These are phyloP conservation scores for Gambelia wislizenii DNA, from an alignment of 2,797 vertebrate species.

Conservation along the genomic window DNA sequence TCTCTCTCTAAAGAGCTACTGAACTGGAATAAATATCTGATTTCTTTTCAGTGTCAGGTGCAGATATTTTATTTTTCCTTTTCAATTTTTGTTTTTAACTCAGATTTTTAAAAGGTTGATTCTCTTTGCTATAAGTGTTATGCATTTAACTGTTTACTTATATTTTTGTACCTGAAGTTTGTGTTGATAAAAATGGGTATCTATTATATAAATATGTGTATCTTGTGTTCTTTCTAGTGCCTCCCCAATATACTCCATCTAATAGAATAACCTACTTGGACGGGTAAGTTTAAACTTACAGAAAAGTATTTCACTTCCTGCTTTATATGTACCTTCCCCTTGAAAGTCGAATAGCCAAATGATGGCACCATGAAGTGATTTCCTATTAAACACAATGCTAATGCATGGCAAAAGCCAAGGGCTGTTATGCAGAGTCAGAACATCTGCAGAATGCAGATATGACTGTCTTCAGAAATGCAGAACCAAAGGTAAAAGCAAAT, in stretches of 20 bases:
- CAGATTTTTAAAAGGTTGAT: not conserved
- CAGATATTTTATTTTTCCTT: not conserved
- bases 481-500: conserved; percentile 62
- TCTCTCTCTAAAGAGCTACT: not conserved
- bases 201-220: not conserved
- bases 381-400: conserved; percentile 45
- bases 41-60: not conserved
- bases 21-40: not conserved
- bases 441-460: conserved; percentile 44
- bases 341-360: conserved; percentile 38
- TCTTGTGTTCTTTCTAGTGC: not conserved
- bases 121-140: not conserved
- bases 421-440: conserved; percentile 24
- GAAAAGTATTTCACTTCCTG: conserved; percentile 7
- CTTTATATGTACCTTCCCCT: conserved; percentile 13
- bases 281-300: not conserved
- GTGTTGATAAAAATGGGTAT: not conserved
- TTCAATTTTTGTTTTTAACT: not conserved
- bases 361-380: conserved; percentile 54
- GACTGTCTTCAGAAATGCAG: conserved; percentile 55
- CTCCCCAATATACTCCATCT: not conserved
- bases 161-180: not conserved
- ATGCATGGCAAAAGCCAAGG: conserved; percentile 47
- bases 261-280: not conserved
- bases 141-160: not conserved